phyloP scores from a whole-genome alignment of 1,140 invertebrate genomes.

The Nasonia giraulti region DNA sequence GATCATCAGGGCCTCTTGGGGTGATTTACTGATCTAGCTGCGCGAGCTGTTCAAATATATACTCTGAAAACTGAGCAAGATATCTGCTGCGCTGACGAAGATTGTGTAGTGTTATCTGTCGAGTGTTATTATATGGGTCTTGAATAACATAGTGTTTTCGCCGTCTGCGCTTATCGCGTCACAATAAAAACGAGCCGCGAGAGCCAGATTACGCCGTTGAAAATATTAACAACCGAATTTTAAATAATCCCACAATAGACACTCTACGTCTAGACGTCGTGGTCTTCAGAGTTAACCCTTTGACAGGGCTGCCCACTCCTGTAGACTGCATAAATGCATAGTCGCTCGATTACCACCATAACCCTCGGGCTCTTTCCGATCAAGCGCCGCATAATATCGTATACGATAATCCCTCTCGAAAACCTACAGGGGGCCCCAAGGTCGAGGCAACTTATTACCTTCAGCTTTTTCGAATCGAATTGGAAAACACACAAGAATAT shows the following conservation, averaged over 20 bases:
- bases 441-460: background rate
- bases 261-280: no score
- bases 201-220: no score
- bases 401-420: background rate
- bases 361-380: background rate
- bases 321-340: background rate
- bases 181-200: background rate
- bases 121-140: background rate
- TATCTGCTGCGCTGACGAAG: background rate
- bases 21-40: background rate
- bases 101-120: slow-evolving; percentile 19
- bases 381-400: no score
- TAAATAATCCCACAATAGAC: no score
- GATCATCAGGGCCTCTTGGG: background rate
- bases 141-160: no score
- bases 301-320: background rate
- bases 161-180: background rate
- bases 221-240: no score
- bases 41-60: background rate
- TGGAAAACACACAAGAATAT: background rate
- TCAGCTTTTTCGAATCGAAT: background rate
- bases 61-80: background rate
- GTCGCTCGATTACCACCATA: background rate
- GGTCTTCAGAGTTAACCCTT: background rate
- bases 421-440: background rate